Evolutionary conservation across 1,140 invertebrate genomes (phyloP).

Genomic region (Drosophila seguyi): DNA sequence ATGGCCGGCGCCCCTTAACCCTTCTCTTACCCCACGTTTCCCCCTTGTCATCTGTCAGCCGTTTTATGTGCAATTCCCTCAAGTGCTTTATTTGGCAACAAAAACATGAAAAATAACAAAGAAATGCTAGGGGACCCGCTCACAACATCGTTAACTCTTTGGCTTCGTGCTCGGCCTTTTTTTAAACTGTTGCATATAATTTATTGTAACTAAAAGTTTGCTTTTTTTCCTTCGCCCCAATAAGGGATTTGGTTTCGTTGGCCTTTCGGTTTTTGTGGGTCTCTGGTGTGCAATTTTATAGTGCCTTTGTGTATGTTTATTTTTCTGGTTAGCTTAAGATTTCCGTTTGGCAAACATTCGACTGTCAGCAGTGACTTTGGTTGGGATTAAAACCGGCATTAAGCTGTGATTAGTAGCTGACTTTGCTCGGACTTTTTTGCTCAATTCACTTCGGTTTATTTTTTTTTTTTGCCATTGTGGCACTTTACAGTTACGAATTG

Average conservation of each 20-base stretch:
- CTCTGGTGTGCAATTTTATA: conserved; percentile 76
- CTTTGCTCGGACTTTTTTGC: conserved; percentile 44
- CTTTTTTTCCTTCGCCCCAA: conserved; percentile 8
- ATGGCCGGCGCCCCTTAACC: conserved; percentile 43
- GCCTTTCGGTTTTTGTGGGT: conserved; percentile 57
- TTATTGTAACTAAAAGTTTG: conserved; percentile 80
- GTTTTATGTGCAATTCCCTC: conserved; percentile 82
- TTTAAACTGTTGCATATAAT: conserved; percentile 82
- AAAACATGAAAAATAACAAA: neutral
- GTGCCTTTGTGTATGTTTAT: conserved; percentile 39
- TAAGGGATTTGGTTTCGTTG: conserved; percentile 34
- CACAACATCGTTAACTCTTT: conserved; percentile 74
- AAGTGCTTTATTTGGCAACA: conserved; percentile 81
- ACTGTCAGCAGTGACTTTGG: conserved; percentile 69
- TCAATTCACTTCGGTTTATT: neutral
- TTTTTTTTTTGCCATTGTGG: conserved; percentile 7
- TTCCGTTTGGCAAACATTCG: conserved; percentile 60
- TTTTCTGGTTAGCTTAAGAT: conserved; percentile 50
- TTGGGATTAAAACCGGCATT: conserved; percentile 69
- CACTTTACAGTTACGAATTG: conserved; percentile 3
- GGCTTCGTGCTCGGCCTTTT: conserved; percentile 17
- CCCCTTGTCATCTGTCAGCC: conserved; percentile 49
- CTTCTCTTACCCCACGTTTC: conserved; percentile 6
- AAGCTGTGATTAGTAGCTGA: conserved; percentile 78
- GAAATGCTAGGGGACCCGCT: conserved; percentile 23